A percentile compares a stretch with the other conserved stretches of the same genome.
Conservation (phyloP, 2,797 vertebrate species). For the Picus viridis region DNA sequence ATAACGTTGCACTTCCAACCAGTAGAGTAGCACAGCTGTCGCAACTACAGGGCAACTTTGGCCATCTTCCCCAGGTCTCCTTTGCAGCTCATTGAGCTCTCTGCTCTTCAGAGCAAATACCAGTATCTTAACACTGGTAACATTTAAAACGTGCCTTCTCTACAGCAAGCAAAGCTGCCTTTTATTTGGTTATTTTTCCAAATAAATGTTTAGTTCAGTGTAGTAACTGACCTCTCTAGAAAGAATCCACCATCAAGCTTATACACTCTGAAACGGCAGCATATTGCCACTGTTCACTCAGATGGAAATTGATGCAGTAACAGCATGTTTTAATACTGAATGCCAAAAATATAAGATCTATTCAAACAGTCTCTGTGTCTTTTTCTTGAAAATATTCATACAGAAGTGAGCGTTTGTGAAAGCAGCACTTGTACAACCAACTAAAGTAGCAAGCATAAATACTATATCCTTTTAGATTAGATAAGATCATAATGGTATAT, state of each 20-base stretch:
- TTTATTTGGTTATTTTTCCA: neutral
- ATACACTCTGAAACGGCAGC: neutral
- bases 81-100: neutral
- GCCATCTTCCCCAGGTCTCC: neutral
- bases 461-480: neutral
- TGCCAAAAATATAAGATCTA: neutral
- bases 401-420: neutral
- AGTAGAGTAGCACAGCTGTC: accelerated
- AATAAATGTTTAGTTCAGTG: neutral
- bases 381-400: neutral
- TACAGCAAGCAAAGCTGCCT: neutral
- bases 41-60: neutral
- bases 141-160: neutral
- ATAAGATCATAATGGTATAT: constrained; percentile 12
- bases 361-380: neutral
- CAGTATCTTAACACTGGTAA: neutral
- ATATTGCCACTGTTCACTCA: neutral
- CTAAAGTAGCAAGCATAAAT: neutral
- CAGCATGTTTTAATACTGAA: neutral
- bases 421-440: neutral
- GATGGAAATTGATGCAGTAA: neutral
- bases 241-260: constrained; percentile 39
- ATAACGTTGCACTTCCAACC: neutral
- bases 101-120: neutral
- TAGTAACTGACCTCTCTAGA: constrained; percentile 1